phyloP scores from a whole-genome alignment of 2,113 vertebrate species.

The Athene cunicularia region DNA sequence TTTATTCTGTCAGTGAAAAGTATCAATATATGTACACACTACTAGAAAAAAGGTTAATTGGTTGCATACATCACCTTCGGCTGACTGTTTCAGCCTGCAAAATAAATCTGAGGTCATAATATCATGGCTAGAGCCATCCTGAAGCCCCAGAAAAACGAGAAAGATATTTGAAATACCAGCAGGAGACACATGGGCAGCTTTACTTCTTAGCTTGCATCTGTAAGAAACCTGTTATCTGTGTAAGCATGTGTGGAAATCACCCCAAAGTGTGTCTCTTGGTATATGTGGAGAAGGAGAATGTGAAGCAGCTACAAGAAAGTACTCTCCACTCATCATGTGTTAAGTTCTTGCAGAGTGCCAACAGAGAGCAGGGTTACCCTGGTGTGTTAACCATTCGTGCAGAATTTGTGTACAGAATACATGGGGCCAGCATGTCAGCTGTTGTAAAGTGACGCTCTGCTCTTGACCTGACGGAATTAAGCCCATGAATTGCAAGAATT shows the following conservation, averaged over 20 bases:
- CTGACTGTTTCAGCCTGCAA: neutral
- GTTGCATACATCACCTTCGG: neutral
- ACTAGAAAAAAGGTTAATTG: neutral
- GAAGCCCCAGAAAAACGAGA: neutral
- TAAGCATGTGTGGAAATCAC: no score
- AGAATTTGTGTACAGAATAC: neutral
- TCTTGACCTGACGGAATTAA: neutral
- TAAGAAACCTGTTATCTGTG: neutral
- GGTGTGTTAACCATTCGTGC: neutral
- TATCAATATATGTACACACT: neutral
- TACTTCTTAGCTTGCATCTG: neutral
- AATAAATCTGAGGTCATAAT: neutral
- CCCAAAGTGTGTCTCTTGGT: neutral
- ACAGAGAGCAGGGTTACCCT: neutral
- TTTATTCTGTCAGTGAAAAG: neutral
- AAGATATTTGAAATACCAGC: neutral
- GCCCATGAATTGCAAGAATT: fast-evolving
- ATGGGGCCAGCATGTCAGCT: neutral
- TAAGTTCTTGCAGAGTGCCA: fast-evolving
- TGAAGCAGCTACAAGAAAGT: neutral
- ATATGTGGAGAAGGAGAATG: no score
- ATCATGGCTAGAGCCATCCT: neutral
- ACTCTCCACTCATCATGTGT: fast-evolving
- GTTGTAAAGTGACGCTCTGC: neutral
- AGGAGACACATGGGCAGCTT: neutral